A percentile compares a stretch with the other conserved stretches of the same genome.
These are phyloP conservation scores for Vicugna pacos DNA, from an alignment of 2,113 vertebrate genomes.

Conservation along the genomic window DNA sequence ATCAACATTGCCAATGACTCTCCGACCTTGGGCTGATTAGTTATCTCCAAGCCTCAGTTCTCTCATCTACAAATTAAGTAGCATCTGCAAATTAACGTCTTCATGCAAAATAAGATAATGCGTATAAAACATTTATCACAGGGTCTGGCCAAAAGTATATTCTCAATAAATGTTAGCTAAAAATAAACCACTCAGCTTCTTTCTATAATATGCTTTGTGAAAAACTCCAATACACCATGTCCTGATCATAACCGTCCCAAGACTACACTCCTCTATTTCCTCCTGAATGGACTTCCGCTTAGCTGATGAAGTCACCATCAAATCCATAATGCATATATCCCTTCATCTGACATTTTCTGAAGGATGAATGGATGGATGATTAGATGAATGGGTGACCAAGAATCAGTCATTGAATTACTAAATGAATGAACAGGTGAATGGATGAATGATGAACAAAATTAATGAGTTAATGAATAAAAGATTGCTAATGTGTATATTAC, in stretches of 20 bases:
- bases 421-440: neutral
- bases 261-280: neutral
- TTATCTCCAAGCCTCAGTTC: neutral
- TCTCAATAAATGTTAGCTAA: neutral
- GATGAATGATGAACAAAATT: neutral
- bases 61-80: slow-evolving; percentile 9
- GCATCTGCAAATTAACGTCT: neutral
- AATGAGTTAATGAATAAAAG: neutral
- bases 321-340: neutral
- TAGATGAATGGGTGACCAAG: neutral
- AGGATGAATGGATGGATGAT: neutral
- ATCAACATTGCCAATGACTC: neutral
- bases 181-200: neutral
- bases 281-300: neutral
- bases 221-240: neutral
- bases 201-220: neutral
- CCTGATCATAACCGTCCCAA: neutral
- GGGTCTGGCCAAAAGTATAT: neutral
- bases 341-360: neutral
- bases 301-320: neutral
- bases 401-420: neutral
- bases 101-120: neutral
- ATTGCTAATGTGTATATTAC: neutral
- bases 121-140: neutral
- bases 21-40: neutral